Base-by-base conservation (phyloP, 2,797 vertebrate genomes). In the Bucorvus abyssinicus region DNA sequence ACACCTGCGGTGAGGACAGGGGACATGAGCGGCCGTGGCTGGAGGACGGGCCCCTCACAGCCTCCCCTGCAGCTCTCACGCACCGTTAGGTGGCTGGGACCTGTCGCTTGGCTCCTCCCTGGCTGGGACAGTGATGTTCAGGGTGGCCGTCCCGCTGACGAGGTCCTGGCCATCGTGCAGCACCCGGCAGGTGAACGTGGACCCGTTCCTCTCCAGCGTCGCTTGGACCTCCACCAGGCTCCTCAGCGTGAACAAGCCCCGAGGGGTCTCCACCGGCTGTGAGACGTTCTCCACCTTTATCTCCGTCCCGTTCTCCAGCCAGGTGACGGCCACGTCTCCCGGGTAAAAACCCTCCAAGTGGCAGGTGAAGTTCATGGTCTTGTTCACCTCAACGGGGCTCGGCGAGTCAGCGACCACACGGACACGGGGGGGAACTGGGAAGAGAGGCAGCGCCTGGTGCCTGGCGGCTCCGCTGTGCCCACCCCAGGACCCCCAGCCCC, bases 231-330 rank as follows among this genome's bases (percentile, higher is more conserved):
- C 36, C 86, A 96, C 14, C 44, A 7, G 17, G 63, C 81, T 92
- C 8, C 12, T 69, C 69, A 89, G 53, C 36, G 71, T 6, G 2
- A 84, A 97, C 13, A 94, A 87, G 24, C 96, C 96, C 5, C 0
- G 9, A 0, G 1, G 0, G 5, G 69, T 68, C 57, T 67, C 2
- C 2, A 0, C 4, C 1, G 0, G 7, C 38, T 0, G 3, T 1
- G 70, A 26, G 5, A 1, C 0, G 0, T 21, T 82, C 42, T n/a
- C 12, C 13, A 1, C 15, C 9, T 44, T 57, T 2, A 57, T 10
- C 45, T 52, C 32, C 5, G 0, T 19, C 26, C 60, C 34, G 0
- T 91, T 94, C 52, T 95, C 71, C 80, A 93, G 78, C 96, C 94
- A 96, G 67, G 34, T 45, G 22, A 97, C 0, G 0, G 2, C 21